Base-by-base conservation (phyloP, 2,113 vertebrate species). In the Cettia cetti region DNA sequence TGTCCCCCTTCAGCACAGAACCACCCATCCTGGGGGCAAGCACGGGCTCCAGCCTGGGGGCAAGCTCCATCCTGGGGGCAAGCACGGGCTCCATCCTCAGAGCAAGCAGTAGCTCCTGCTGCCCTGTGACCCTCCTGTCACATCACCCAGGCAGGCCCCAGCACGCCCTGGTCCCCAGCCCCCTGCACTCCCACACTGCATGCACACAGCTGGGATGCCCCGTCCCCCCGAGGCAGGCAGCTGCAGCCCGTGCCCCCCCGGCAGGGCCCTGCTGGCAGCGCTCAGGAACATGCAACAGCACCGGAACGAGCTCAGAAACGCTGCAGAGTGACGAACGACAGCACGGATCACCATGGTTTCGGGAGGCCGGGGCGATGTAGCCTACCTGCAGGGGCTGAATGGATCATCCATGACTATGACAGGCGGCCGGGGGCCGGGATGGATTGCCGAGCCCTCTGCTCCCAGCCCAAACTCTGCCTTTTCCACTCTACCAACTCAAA, bases 351-450 rank as follows among this genome's bases (percentile, higher is more conserved):
- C 17, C 95, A 47, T 64, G 22, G 90, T 82, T 92, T 64, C 82
- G 60, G 96, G 95, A 98, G 98, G 96, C 97, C 83, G 77, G 84
- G 89, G 95, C 75, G 82, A 91, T 95, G 97, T 13, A 65, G 99
- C 99, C 98, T 99, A 99, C 99, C 99, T 99, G 98, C 99, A 98
- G 98, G 99, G 98, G 97, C 99, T 98, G 98, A 99, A 98, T 76
- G 99, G 97, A 97, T 99, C 99, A 90, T 99, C 99, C 99, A 99
- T 99, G 98, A 96, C 99, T 97, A 97, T 97, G 97, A 97, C 97
- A 97, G 98, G 98, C 98, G 98, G 97, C 96, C 50, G 97, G 65
- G 98, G 98, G 89, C 69, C 86, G 89, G 89, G 97, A 30, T 59
- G 97, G 61, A 63, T 74, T 35, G 94, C 97, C 35, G 94, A 64